Percentiles rank a stretch among this genome's conserved stretches.
phyloP scores from a whole-genome alignment of 1,140 invertebrate genomes.

The Eulimnadia texana region DNA sequence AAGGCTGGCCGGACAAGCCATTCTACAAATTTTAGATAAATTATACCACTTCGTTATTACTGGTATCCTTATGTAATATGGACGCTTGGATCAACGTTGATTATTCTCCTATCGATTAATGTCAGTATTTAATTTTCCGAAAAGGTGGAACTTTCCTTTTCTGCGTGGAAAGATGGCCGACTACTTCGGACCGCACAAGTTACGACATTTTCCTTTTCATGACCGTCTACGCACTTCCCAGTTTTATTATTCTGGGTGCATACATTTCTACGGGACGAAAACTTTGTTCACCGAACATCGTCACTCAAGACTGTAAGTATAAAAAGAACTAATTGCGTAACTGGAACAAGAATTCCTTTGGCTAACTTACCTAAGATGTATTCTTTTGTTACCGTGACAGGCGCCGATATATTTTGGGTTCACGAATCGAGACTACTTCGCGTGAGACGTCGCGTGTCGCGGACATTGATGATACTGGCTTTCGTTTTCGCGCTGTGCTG shows the following conservation, averaged over 20 bases:
- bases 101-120: too few species aligned
- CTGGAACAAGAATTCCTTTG: too few species aligned
- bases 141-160: too few species aligned
- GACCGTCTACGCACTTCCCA: conserved; percentile 54
- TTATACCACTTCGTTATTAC: too few species aligned
- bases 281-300: conserved; percentile 4
- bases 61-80: too few species aligned
- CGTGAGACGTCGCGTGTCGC: conserved; percentile 50
- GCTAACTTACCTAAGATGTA: not conserved
- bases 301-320: not conserved
- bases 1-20: too few species aligned
- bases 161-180: conserved; percentile 25
- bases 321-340: conserved; percentile 36
- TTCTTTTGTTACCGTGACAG: not conserved
- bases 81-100: too few species aligned
- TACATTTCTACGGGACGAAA: conserved; percentile 16
- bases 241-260: conserved; percentile 43
- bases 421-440: conserved; percentile 36
- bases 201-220: conserved; percentile 53
- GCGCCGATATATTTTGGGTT: conserved; percentile 10
- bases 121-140: too few species aligned
- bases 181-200: conserved; percentile 26
- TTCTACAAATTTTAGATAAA: too few species aligned
- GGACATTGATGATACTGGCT: conserved; percentile 54
- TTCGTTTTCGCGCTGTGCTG: conserved; percentile 59